phyloP scores from a whole-genome alignment of 92 coral and sea anemone genomes.

The Hydrozoanthus gracilis region DNA sequence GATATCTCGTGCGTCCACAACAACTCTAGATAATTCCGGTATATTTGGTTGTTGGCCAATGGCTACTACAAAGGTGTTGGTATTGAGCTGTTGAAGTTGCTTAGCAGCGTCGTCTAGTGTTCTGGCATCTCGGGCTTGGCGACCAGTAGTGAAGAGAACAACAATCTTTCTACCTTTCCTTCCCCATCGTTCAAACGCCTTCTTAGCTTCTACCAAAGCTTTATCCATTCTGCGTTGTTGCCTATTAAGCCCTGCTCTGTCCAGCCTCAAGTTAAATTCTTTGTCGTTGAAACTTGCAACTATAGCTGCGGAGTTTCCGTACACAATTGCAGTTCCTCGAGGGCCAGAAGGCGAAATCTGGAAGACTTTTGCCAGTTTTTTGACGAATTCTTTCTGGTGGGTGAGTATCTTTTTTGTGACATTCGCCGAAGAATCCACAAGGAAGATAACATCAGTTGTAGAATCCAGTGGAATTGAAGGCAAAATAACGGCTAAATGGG shows the following conservation, averaged over 20 bases:
- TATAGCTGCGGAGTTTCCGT: not conserved
- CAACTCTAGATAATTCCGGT: conserved; percentile 49
- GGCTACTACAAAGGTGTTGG: conserved; percentile 62
- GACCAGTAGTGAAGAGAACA: conserved; percentile 72
- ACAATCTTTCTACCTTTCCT: conserved; percentile 57
- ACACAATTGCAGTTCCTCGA: conserved; percentile 13
- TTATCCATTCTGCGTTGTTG: conserved; percentile 70
- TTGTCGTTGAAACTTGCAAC: conserved; percentile 20
- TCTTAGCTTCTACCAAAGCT: conserved; percentile 61
- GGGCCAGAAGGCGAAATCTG: conserved; percentile 35
- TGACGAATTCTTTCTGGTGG: conserved; percentile 27
- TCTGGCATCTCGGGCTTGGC: conserved; percentile 52
- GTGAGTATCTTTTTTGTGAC: not conserved
- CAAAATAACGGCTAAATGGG: not conserved
- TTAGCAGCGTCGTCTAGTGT: conserved; percentile 49
- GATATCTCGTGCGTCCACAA: conserved; percentile 64
- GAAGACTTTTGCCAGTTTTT: conserved; percentile 25
- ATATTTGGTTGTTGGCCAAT: conserved; percentile 55
- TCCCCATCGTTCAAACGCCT: conserved; percentile 32
- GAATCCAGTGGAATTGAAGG: conserved; percentile 23
- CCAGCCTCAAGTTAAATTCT: conserved; percentile 50
- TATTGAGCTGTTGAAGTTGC: conserved; percentile 51
- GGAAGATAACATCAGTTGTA: conserved; percentile 39
- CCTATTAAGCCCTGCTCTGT: conserved; percentile 42
- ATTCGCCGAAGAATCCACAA: conserved; percentile 1